phyloP scores from a whole-genome alignment of 1,140 invertebrate genomes.

The Ceratina japonica region DNA sequence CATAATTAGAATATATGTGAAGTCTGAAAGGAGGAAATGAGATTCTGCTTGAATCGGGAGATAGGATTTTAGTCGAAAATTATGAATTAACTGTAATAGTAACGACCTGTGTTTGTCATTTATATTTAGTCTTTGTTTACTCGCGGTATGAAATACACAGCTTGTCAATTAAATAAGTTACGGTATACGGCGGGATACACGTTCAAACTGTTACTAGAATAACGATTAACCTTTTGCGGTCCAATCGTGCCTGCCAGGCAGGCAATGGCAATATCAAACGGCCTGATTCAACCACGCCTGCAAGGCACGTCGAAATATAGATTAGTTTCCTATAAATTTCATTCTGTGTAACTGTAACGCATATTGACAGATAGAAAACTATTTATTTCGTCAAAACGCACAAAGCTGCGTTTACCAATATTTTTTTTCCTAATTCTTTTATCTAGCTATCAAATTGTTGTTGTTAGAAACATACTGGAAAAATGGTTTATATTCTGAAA shows the following conservation, averaged over 20 bases:
- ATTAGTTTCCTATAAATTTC: conserved; percentile 18
- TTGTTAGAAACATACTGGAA: too few relatives aligned
- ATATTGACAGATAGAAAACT: neutral
- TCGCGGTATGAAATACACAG: neutral
- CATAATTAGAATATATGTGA: too few relatives aligned
- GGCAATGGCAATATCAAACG: neutral
- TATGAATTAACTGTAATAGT: neutral
- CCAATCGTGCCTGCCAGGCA: neutral
- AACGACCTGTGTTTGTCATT: neutral
- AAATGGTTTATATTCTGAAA: too few relatives aligned
- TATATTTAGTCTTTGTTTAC: neutral
- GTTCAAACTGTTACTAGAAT: conserved; percentile 5
- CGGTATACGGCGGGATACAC: neutral
- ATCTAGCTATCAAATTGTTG: too few relatives aligned
- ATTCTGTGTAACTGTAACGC: conserved; percentile 8
- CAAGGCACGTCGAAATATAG: neutral
- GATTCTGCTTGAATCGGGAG: too few relatives aligned
- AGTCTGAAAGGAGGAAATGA: too few relatives aligned
- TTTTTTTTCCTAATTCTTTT: too few relatives aligned
- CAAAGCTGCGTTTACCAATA: too few relatives aligned
- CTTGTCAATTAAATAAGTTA: conserved; percentile 17
- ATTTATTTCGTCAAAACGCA: neutral
- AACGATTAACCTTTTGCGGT: conserved; percentile 34
- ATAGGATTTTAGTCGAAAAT: neutral
- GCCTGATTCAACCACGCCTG: neutral